Evolutionary conservation across 2,113 vertebrate species (phyloP), one percentile per base, ranked within the genome.

Genomic region (Leptodactylus fuscus): DNA sequence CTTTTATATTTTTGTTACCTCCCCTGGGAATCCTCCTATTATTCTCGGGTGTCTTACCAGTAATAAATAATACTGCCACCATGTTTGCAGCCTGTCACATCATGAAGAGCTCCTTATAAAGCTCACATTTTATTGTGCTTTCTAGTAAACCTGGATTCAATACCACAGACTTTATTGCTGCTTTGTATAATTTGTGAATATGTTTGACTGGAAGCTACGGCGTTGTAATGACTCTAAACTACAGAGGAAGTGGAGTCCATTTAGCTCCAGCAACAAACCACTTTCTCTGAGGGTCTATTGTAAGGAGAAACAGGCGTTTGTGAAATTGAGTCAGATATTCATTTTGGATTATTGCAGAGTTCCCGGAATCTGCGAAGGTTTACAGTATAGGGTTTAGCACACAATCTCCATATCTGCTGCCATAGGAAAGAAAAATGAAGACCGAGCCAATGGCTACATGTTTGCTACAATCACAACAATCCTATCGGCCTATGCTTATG

Each of bases 181-280:
- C 22, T 55, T 29, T 71, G 1, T 65, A 53, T 82, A 55, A 71
- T 69, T 82, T 71, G 20, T 38, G 67, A 22, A 46, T 5, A 73
- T 53, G 49, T 73, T 62, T 62, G 29, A 67, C 62, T 67, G 10
- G 29, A 67, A 67, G 62, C 62, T 16, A 67, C 3, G 3, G 27
- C 27, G 27, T 8, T 49, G 49, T 82, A 71, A 82, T 82, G 81
- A 82, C 81, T 82, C 9, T 48, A 82, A 82, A 58, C 44, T 51
- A 73, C 29, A 65, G 81, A 82, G 81, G 81, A 82, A 73, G 49
- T 73, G 46, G 29, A 82, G 81, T 18, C 48, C n/a, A 82, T 82
- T 82, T 73, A 73, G 62, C 29, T 67, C 5, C 12, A 5, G 34
- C 32, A 82, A 73, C 79, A 81, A 67, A 67, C 58, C 4, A 41